A percentile compares a stretch with the other conserved stretches of the same genome.
phyloP scores from a whole-genome alignment of 2,888 invertebrate genomes.

The Panzeria rudis region DNA sequence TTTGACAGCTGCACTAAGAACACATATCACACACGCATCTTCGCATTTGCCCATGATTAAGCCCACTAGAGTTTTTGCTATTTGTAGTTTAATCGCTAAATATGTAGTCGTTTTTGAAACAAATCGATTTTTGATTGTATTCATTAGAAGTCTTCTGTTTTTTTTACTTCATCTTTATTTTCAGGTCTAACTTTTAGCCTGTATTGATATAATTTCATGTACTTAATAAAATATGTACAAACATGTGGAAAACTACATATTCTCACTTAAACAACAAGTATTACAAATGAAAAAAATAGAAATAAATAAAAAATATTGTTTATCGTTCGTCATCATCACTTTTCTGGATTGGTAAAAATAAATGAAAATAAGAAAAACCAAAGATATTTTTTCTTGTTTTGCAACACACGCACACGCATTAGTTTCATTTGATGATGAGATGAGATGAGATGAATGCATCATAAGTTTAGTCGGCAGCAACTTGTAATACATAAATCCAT shows the following conservation, averaged over 20 bases:
- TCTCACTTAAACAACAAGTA: neutral
- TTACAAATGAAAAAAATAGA: neutral
- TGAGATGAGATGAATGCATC: constrained; percentile 61
- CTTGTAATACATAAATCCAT: constrained; percentile 76
- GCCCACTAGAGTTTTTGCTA: constrained; percentile 55
- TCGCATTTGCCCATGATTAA: constrained; percentile 1
- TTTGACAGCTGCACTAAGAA: constrained; percentile 55
- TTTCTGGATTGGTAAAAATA: constrained; percentile 41
- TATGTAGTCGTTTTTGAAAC: constrained; percentile 72
- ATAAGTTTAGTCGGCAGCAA: constrained; percentile 60
- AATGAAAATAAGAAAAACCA: constrained; percentile 48
- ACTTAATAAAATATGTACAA: constrained; percentile 40
- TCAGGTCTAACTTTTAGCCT: constrained; percentile 12
- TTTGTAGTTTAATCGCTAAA: constrained; percentile 62
- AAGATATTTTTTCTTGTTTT: constrained; percentile 17
- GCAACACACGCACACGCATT: constrained; percentile 50
- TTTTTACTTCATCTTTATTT: neutral
- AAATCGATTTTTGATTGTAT: constrained; percentile 83
- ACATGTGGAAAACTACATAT: constrained; percentile 30
- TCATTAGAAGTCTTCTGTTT: constrained; percentile 77
- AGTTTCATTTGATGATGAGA: constrained; percentile 34
- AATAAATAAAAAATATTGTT: constrained; percentile 8
- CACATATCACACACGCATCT: neutral
- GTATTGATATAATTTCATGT: constrained; percentile 44
- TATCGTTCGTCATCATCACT: constrained; percentile 58